phyloP scores from a whole-genome alignment of 2,113 vertebrate species.

The Melanotaenia duboulayi region DNA sequence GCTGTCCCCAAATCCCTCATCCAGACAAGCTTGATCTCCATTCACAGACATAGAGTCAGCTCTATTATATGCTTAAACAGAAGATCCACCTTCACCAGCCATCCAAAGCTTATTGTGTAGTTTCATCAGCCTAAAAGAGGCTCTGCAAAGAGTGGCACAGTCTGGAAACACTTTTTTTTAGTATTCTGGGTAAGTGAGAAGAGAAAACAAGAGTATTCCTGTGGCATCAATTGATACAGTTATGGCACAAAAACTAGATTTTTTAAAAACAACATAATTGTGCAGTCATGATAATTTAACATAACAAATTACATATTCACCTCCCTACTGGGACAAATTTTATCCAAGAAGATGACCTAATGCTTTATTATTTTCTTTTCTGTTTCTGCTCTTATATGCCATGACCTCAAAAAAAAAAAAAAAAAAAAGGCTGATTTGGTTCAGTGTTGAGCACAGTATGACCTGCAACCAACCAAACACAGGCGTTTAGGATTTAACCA shows the following conservation, averaged over 20 bases:
- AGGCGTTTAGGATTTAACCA: constrained; percentile 28
- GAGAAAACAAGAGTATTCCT: not conserved
- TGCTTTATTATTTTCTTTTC: not conserved
- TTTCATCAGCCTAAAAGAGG: constrained; percentile 54
- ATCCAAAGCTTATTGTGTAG: constrained; percentile 15
- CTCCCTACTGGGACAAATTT: not conserved
- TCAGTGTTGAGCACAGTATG: not conserved
- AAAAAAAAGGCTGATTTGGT: not conserved
- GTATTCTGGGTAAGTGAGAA: constrained; percentile 16
- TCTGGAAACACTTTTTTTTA: constrained; percentile 2
- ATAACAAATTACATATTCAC: not conserved
- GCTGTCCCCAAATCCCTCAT: constrained; percentile 56
- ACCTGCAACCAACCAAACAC: constrained; percentile 21
- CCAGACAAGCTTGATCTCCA: constrained; percentile 69
- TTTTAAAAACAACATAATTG: not conserved
- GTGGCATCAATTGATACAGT: no score
- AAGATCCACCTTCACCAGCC: constrained; percentile 34
- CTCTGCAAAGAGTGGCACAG: constrained; percentile 30
- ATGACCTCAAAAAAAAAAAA: constrained; percentile 12
- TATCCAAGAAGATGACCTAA: not conserved
- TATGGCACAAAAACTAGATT: no score
- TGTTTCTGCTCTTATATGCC: not conserved
- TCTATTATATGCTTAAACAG: constrained; percentile 49
- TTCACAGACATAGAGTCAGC: constrained; percentile 47
- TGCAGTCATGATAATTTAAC: no score